Percentiles rank a stretch among this genome's conserved stretches.
Conservation (phyloP, 1,140 invertebrate species). For the Plectrocnemia conspersa region DNA sequence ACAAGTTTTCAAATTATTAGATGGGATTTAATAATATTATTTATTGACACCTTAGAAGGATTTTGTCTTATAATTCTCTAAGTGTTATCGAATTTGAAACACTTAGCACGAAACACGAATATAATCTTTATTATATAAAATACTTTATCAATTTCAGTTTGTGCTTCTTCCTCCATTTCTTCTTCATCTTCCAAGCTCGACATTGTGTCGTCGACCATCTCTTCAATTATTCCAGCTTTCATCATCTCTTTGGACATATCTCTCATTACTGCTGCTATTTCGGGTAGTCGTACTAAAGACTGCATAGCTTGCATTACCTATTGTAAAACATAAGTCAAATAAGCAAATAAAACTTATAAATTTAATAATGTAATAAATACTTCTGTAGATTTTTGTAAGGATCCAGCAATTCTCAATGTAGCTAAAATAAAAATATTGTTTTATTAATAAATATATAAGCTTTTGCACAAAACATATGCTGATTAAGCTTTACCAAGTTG, state of each 20-base stretch:
- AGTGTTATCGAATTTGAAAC: too few species aligned
- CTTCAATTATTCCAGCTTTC: slow-evolving; percentile 98
- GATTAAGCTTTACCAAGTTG: slow-evolving; percentile 70
- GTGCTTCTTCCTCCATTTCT: slow-evolving; percentile 88
- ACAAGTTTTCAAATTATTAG: too few species aligned
- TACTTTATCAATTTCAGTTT: slow-evolving; percentile 89
- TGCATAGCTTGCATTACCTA: slow-evolving; percentile 95
- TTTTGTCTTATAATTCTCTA: too few species aligned
- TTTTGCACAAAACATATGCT: slow-evolving; percentile 1
- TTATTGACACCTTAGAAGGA: too few species aligned
- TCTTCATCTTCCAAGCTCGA: slow-evolving; percentile 84
- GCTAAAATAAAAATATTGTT: slow-evolving; percentile 52
- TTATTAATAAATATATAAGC: neutral
- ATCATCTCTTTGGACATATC: slow-evolving; percentile 99
- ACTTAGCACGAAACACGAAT: too few species aligned
- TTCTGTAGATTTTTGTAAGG: slow-evolving; percentile 88
- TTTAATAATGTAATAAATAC: slow-evolving; percentile 53
- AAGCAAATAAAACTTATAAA: neutral
- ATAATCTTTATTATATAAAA: too few species aligned
- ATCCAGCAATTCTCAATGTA: slow-evolving; percentile 83
- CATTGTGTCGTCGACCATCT: slow-evolving; percentile 99
- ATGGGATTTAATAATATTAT: too few species aligned
- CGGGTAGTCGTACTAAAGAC: slow-evolving; percentile 79
- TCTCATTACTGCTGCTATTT: slow-evolving; percentile 93
- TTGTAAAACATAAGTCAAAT: neutral